phyloP scores from a whole-genome alignment of 2,113 vertebrate species.

The Vimba vimba region DNA sequence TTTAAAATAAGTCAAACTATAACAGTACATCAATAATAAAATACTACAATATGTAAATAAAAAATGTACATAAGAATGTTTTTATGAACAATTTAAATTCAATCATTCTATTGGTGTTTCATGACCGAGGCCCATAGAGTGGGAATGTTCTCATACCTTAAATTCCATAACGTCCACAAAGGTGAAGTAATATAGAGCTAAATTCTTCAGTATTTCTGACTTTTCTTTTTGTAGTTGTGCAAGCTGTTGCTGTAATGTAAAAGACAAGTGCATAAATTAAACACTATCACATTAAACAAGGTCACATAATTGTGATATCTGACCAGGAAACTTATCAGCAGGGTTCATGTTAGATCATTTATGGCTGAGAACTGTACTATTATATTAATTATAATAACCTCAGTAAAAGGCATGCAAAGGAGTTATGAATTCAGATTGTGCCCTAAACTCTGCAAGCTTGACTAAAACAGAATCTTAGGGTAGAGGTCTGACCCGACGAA shows the following conservation, averaged over 20 bases:
- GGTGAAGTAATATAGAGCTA: conserved; percentile 98
- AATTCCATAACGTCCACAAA: conserved; percentile 99
- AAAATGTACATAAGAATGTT: not conserved
- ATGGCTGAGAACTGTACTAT: too few relatives aligned
- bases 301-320: not conserved
- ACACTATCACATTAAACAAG: not conserved
- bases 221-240: conserved; percentile 99
- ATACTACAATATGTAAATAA: not conserved
- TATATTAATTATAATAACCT: too few relatives aligned
- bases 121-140: not conserved
- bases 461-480: too few relatives aligned
- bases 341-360: conserved; percentile 48
- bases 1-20: not conserved
- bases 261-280: conserved; percentile 39
- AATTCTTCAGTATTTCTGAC: conserved; percentile 98
- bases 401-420: too few relatives aligned
- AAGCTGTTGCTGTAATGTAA: conserved; percentile 95
- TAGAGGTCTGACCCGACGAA: not conserved
- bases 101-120: not conserved
- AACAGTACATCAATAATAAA: not conserved
- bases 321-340: conserved; percentile 52
- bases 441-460: too few relatives aligned
- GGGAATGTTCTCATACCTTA: conserved; percentile 81
- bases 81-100: not conserved
- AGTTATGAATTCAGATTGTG: too few relatives aligned